A percentile compares a stretch with the other conserved stretches of the same genome.
Evolutionary conservation across 2,888 invertebrate genomes (phyloP).

Genomic region (Brachyopa scutellaris): DNA sequence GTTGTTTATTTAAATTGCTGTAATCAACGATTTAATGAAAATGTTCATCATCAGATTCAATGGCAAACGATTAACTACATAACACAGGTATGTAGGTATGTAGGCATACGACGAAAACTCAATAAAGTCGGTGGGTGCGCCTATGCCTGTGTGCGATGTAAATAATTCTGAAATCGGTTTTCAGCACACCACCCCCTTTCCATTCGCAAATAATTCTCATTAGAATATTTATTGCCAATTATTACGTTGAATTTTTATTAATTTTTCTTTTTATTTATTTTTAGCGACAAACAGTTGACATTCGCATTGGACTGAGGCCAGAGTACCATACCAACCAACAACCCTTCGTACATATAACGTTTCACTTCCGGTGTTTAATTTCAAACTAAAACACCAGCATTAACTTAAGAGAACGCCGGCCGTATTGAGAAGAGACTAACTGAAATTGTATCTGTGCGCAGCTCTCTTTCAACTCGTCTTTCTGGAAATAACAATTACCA

Average conservation of each 20-base stretch:
- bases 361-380: slow-evolving; percentile 27
- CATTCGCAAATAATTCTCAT: slow-evolving; percentile 37
- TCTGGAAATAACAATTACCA: slow-evolving; percentile 7
- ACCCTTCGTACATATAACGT: slow-evolving; percentile 26
- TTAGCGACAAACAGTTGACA: slow-evolving; percentile 44
- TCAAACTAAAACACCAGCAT: not conserved
- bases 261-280: slow-evolving; percentile 19
- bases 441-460: slow-evolving; percentile 25
- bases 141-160: not conserved
- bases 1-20: slow-evolving; percentile 65
- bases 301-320: slow-evolving; percentile 40
- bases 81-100: not conserved
- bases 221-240: slow-evolving; percentile 66
- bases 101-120: not conserved
- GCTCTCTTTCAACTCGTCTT: slow-evolving; percentile 38
- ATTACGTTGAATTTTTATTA: slow-evolving; percentile 47
- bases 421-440: not conserved
- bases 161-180: slow-evolving; percentile 5
- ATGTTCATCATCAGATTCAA: slow-evolving; percentile 57
- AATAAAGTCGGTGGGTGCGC: not conserved
- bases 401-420: slow-evolving; percentile 22
- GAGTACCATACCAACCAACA: slow-evolving; percentile 46
- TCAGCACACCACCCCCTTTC: not conserved
- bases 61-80: slow-evolving; percentile 31
- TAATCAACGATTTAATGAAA: slow-evolving; percentile 67